Conservation (phyloP, 2,888 invertebrate species). For the Orthosia incerta region DNA sequence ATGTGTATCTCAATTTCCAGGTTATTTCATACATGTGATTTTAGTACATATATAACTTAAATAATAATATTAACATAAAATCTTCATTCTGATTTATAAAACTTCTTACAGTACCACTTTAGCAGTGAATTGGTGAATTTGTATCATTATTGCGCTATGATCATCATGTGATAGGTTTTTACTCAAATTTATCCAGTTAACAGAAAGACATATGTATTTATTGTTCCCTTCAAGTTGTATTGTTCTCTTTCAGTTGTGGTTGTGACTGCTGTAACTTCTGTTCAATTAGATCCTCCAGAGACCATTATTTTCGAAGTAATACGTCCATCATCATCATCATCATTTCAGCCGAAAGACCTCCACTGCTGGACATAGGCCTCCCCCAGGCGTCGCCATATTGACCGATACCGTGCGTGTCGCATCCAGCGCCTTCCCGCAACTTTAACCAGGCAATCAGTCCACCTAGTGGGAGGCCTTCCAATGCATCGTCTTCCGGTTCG, state of each 20-base stretch:
- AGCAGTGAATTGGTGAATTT: not conserved
- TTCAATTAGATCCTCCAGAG: constrained; percentile 3
- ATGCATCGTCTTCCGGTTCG: no score
- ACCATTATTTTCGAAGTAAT: constrained; percentile 23
- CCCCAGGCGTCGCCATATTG: no score
- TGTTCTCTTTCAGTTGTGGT: constrained; percentile 26
- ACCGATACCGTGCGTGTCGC: no score
- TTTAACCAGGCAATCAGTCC: no score
- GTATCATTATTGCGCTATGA: not conserved
- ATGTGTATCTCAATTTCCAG: not conserved
- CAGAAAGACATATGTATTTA: not conserved
- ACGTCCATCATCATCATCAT: constrained; percentile 11
- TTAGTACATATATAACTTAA: not conserved
- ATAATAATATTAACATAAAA: no score
- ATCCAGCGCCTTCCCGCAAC: no score
- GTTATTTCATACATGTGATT: not conserved
- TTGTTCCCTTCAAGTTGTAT: not conserved
- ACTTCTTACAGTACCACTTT: no score
- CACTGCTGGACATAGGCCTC: no score
- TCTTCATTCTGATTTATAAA: not conserved
- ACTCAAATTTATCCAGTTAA: not conserved
- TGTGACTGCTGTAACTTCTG: constrained; percentile 8
- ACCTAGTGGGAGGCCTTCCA: no score
- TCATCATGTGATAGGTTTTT: not conserved
- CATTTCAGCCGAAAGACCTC: no score